These are phyloP conservation scores for Perodicticus potto DNA, from an alignment of 2,797 vertebrate species.

Conservation along the genomic window DNA sequence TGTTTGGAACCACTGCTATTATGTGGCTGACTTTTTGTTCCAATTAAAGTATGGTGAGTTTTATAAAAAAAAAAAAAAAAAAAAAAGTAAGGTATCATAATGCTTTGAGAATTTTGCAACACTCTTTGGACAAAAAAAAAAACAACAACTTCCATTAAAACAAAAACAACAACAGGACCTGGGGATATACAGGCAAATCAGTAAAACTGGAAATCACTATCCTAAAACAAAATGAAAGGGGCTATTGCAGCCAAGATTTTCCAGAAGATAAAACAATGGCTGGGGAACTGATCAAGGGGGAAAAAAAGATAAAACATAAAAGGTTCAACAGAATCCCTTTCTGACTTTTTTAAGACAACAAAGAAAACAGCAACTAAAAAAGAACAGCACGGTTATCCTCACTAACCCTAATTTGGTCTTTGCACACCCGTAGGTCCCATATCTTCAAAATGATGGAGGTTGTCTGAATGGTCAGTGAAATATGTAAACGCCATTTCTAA, in stretches of 20 bases:
- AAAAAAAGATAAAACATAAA: neutral
- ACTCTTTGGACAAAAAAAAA: neutral
- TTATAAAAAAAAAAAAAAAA: slow-evolving; percentile 50
- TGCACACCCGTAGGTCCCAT: neutral
- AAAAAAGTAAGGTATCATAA: slow-evolving; percentile 41
- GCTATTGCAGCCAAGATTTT: neutral
- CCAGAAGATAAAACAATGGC: slow-evolving; percentile 38
- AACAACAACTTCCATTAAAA: neutral
- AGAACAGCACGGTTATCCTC: neutral
- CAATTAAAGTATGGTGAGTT: neutral
- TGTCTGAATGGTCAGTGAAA: neutral
- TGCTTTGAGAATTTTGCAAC: slow-evolving; percentile 42
- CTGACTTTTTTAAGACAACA: neutral
- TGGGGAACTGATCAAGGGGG: neutral
- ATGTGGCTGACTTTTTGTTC: neutral
- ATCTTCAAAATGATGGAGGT: neutral
- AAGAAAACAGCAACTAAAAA: slow-evolving; percentile 1
- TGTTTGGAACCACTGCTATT: slow-evolving; percentile 21
- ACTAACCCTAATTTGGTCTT: neutral
- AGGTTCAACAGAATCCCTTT: neutral
- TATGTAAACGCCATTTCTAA: neutral
- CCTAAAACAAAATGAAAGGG: slow-evolving; percentile 27
- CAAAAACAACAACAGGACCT: neutral
- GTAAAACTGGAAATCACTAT: neutral
- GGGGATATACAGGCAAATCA: neutral